Conservation (phyloP, 2,113 vertebrate species). For the Nansenia antarctica region DNA sequence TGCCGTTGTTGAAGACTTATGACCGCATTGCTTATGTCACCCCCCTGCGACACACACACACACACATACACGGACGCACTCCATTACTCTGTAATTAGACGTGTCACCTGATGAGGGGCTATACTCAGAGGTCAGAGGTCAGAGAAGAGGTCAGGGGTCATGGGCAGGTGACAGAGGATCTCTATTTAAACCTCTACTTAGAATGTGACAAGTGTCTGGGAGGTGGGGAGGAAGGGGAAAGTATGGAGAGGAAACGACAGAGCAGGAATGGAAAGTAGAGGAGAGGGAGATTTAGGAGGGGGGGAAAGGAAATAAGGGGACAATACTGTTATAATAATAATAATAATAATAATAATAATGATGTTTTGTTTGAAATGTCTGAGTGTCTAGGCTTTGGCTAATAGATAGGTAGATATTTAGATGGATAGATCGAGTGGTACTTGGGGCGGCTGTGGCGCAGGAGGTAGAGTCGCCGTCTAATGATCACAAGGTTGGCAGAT, state of each 20-base stretch:
- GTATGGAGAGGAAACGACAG: neutral
- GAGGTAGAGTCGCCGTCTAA: too few relatives aligned
- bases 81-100: slow-evolving; percentile 40
- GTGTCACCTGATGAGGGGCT: slow-evolving; percentile 22
- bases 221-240: neutral
- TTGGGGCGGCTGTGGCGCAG: too few relatives aligned
- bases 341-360: too few relatives aligned
- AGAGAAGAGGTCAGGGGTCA: slow-evolving; percentile 38
- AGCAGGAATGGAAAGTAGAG: too few relatives aligned
- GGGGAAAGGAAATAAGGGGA: too few relatives aligned
- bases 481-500: too few relatives aligned
- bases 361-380: too few relatives aligned
- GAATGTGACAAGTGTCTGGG: slow-evolving; percentile 12
- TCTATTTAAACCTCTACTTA: slow-evolving; percentile 1
- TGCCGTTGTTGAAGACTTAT: slow-evolving; percentile 12
- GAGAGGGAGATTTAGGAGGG: too few relatives aligned
- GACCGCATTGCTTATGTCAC: neutral
- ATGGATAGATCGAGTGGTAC: too few relatives aligned
- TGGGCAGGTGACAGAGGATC: slow-evolving; percentile 30
- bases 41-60: slow-evolving; percentile 14
- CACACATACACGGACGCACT: slow-evolving; percentile 13
- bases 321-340: too few relatives aligned
- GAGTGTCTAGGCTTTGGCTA: too few relatives aligned
- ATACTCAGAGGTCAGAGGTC: slow-evolving; percentile 25
- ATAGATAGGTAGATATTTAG: too few relatives aligned